A percentile compares a stretch with the other conserved stretches of the same genome.
These are phyloP conservation scores for Aphodius granarius DNA, from an alignment of 2,888 invertebrate species.

Conservation along the genomic window DNA sequence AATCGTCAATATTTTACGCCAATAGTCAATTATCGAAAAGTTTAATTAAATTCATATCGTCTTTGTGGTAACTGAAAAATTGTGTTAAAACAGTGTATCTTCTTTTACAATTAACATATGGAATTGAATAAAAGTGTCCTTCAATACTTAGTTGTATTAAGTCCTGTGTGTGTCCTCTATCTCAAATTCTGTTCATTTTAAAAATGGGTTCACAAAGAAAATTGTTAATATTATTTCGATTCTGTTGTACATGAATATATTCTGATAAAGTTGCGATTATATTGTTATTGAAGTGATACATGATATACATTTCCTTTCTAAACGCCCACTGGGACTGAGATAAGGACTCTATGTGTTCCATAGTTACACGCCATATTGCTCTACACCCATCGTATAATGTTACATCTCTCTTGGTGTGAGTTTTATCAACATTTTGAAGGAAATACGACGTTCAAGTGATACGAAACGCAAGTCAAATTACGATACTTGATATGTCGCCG, in stretches of 20 bases:
- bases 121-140: no score
- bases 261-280: background rate
- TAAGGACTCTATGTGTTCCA: background rate
- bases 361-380: background rate
- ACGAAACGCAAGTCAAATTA: no score
- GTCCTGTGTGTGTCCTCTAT: no score
- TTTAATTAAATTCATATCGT: background rate
- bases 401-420: background rate
- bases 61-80: background rate
- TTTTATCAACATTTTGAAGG: background rate
- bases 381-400: background rate
- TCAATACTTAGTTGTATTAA: no score
- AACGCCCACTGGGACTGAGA: background rate
- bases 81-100: background rate
- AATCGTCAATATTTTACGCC: background rate
- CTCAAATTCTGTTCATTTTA: no score
- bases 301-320: background rate
- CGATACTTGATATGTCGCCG: no score
- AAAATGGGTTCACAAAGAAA: background rate
- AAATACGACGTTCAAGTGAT: no score
- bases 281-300: background rate
- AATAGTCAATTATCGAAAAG: background rate
- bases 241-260: no score
- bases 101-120: no score
- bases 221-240: no score